Percentiles rank a stretch among this genome's conserved stretches.
phyloP scores from a whole-genome alignment of 2,888 invertebrate species.

The Arrhopalites spinosus region DNA sequence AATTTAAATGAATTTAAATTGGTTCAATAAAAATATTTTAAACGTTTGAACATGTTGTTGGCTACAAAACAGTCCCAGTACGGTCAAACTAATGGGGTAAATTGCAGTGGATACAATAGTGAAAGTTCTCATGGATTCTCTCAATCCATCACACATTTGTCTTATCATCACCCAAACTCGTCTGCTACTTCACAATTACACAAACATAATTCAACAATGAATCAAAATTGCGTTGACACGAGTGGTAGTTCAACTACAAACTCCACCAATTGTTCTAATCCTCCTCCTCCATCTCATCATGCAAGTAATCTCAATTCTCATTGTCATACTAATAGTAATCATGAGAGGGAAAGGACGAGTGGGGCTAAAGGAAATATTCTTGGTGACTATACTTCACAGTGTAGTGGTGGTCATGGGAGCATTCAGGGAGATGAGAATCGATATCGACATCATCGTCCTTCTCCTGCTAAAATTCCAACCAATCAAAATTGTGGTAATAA shows the following conservation, averaged over 20 bases:
- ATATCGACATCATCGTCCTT: not conserved
- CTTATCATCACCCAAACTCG: not conserved
- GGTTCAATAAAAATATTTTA: not conserved
- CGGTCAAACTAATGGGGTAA: not conserved
- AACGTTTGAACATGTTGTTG: not conserved
- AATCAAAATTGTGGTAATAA: not conserved
- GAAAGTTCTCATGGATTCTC: not conserved
- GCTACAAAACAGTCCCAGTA: conserved; percentile 10
- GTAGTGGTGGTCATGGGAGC: not conserved
- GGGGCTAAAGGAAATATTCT: not conserved
- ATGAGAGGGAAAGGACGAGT: not conserved
- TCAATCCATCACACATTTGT: too few relatives aligned
- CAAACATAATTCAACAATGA: not conserved
- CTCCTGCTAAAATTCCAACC: not conserved
- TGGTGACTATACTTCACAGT: not conserved
- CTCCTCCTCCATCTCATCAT: not conserved
- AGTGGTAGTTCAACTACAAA: not conserved
- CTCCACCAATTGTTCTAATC: not conserved
- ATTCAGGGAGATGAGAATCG: not conserved
- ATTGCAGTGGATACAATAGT: not conserved
- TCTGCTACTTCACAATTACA: not conserved
- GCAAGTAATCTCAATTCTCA: not conserved
- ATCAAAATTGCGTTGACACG: not conserved
- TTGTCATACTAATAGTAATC: too few relatives aligned
- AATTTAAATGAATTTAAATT: too few relatives aligned